Base-by-base conservation (phyloP, 2,113 vertebrate species). In the Mixornis gularis region DNA sequence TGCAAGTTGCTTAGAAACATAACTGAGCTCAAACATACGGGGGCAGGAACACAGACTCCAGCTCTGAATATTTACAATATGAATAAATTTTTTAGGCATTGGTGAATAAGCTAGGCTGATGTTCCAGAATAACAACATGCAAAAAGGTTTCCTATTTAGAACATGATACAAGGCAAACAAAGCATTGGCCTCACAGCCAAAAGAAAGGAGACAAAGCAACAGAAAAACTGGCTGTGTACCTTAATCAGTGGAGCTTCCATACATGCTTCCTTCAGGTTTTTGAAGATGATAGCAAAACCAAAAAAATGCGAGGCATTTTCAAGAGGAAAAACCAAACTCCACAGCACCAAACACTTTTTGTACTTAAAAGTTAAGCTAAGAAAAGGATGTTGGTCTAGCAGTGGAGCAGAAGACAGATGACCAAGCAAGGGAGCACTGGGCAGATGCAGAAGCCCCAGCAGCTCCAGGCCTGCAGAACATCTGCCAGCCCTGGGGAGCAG, bases 1-100 rank as follows among this genome's bases (percentile, higher is more conserved):
- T 73, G 77, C 77, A 46, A 86, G 84, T 89, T 94, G 92, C 95
- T 89, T 80, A 32, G 92, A 66, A 72, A 90, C 91, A 79, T 66
- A 85, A 87, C 78, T 32, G 72, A 85, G 72, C 55, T 80, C 71
- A 59, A 79, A 88, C 20, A 24, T 4, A 83, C 5, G 1, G 59
- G 12, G 76, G 59, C 43, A 92, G 76, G 68, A 90, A 56, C 34
- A 46, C n/a, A 8, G 55, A 16, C 40, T 82, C 89, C 79, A 84
- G 76, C 76, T 79, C 77, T 73, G 68, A 72, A 53, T 92, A 90
- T 80, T 95, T 86, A 92, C 89, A 83, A 27, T 13, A 46, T 83
- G 76, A 92, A 92, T 83, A 77, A 30, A 26, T 68, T 70, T 83
- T 93, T 88, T 51, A 83, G 84, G 79, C 72, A 51, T 34, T 53